These are phyloP conservation scores for Dendrolimus pini DNA, from an alignment of 2,888 invertebrate genomes.

Conservation along the genomic window DNA sequence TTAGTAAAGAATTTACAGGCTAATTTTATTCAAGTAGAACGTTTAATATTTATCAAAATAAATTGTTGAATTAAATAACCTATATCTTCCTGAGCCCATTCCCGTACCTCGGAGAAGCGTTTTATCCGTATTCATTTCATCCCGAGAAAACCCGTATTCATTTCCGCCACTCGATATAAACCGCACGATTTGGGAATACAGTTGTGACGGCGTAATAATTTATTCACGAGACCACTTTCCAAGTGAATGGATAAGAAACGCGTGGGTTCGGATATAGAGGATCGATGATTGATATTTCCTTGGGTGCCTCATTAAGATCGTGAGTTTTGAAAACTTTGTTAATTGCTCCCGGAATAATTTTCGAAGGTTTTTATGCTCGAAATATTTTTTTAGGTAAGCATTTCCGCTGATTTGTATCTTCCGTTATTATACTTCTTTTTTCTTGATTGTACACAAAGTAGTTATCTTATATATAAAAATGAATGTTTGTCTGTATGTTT, in stretches of 20 bases:
- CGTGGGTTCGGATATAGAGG: slow-evolving; percentile 15
- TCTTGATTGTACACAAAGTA: too few relatives aligned
- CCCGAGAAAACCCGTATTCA: slow-evolving; percentile 2
- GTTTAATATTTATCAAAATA: too few relatives aligned
- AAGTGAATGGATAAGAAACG: slow-evolving; percentile 39
- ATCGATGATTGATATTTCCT: not conserved
- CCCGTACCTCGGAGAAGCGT: not conserved
- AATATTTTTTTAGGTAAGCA: too few relatives aligned
- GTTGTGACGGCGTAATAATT: slow-evolving; percentile 38
- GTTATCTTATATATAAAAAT: too few relatives aligned
- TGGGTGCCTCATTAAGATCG: not conserved
- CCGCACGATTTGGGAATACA: slow-evolving; percentile 18
- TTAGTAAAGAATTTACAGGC: too few relatives aligned
- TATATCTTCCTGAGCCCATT: too few relatives aligned
- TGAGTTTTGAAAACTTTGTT: not conserved
- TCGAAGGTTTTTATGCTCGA: not conserved
- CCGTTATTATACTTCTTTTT: too few relatives aligned
- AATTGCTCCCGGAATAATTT: not conserved
- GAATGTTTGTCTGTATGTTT: too few relatives aligned
- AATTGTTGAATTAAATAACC: too few relatives aligned
- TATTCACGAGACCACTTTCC: slow-evolving; percentile 48
- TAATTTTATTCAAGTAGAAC: too few relatives aligned
- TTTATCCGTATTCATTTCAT: not conserved
- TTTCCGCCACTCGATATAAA: slow-evolving; percentile 16
- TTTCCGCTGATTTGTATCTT: too few relatives aligned